phyloP scores from a whole-genome alignment of 92 coral and sea anemone genomes.

The Siderastrea radians region DNA sequence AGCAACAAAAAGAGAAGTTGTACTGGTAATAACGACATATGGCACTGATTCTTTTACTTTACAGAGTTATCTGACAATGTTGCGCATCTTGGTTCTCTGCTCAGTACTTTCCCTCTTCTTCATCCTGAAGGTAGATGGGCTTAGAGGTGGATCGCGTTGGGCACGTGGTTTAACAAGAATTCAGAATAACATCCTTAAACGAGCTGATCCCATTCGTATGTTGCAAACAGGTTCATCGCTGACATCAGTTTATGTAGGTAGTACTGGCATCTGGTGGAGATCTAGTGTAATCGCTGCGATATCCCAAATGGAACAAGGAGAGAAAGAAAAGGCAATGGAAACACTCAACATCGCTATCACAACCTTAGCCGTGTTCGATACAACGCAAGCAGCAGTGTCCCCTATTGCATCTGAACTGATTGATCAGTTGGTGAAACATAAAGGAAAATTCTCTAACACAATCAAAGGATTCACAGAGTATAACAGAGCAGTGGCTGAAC shows the following conservation, averaged over 20 bases:
- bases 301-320: conserved; percentile 6
- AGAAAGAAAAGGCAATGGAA: conserved; percentile 9
- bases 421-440: conserved; percentile 22
- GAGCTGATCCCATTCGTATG: conserved; percentile 15
- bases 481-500: background rate
- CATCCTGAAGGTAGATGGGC: conserved; percentile 4
- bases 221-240: background rate
- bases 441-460: background rate
- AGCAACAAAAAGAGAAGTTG: no score
- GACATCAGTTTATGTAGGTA: no score
- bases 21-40: no score
- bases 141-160: background rate
- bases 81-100: conserved; percentile 23
- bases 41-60: no score
- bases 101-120: conserved; percentile 8
- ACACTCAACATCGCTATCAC: conserved; percentile 7
- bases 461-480: conserved; percentile 5
- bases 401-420: conserved; percentile 23
- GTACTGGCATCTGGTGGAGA: conserved; percentile 2
- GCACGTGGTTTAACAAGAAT: background rate
- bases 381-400: conserved; percentile 22
- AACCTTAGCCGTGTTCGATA: conserved; percentile 22
- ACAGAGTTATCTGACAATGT: background rate
- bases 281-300: conserved; percentile 8
- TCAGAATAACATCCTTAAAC: conserved; percentile 13